Evolutionary conservation across 1,140 invertebrate species (phyloP).

Genomic region (Drosophila saltans): DNA sequence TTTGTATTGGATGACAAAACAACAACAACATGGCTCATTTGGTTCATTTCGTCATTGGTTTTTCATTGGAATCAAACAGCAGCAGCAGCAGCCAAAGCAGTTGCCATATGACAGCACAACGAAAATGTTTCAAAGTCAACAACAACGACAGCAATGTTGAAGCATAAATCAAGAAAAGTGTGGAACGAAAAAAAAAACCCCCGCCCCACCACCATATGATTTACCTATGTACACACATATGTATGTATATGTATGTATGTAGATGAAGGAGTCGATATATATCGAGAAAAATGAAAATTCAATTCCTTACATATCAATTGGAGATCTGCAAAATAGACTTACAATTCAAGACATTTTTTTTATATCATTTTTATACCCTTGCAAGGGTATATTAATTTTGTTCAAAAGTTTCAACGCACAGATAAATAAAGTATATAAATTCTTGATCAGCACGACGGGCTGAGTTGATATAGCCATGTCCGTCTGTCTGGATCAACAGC

Average conservation of each 20-base stretch:
- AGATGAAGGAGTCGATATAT: background rate
- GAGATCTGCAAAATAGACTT: too few relatives aligned
- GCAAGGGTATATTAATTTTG: too few relatives aligned
- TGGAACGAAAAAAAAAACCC: background rate
- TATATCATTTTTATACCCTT: too few relatives aligned
- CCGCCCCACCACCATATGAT: background rate
- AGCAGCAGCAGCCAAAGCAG: background rate
- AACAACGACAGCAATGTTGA: conserved; percentile 22
- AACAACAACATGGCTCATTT: conserved; percentile 22
- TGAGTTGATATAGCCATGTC: too few relatives aligned
- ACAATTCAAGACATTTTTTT: too few relatives aligned
- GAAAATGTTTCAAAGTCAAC: conserved; percentile 39
- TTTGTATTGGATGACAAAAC: conserved; percentile 39
- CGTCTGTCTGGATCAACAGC: too few relatives aligned
- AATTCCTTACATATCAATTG: background rate
- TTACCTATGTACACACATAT: conserved; percentile 2
- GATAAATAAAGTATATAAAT: too few relatives aligned
- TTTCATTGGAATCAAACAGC: conserved; percentile 46
- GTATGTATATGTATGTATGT: background rate
- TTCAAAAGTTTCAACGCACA: too few relatives aligned
- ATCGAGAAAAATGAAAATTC: background rate
- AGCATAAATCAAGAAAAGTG: conserved; percentile 32
- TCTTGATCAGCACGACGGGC: too few relatives aligned
- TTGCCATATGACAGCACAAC: conserved; percentile 16
- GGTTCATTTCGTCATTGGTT: conserved; percentile 42